Evolutionary conservation across 2,888 invertebrate species (phyloP).

Genomic region (Exephanes ischioxanthus): DNA sequence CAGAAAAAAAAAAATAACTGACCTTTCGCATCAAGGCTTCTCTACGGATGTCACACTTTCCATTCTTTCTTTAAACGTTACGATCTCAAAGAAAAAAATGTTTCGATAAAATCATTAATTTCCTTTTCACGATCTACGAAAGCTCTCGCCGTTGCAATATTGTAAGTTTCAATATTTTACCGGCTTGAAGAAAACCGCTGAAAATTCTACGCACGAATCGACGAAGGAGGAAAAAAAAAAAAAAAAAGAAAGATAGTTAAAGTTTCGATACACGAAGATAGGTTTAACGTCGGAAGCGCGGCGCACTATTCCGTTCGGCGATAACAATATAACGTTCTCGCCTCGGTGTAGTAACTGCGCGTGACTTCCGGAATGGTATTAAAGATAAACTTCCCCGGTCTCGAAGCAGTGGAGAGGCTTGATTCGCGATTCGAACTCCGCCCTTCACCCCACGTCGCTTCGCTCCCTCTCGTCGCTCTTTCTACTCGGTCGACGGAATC

Average conservation of each 20-base stretch:
- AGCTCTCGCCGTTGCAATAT: not conserved
- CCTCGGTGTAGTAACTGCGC: conserved; percentile 41
- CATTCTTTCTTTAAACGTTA: not conserved
- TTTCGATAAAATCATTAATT: not conserved
- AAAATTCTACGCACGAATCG: conserved; percentile 31
- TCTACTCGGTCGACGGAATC: conserved; percentile 39
- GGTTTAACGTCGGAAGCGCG: conserved; percentile 46
- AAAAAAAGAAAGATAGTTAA: not conserved
- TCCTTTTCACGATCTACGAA: not conserved
- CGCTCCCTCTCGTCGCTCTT: conserved; percentile 5
- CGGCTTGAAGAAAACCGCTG: not conserved
- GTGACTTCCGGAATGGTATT: conserved; percentile 59
- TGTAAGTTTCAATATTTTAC: not conserved
- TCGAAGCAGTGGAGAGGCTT: conserved; percentile 33
- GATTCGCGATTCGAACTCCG: conserved; percentile 48
- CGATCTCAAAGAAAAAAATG: not conserved
- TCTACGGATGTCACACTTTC: not conserved
- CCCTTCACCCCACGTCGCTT: conserved; percentile 13
- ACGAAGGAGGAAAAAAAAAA: not conserved
- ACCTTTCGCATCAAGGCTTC: not conserved
- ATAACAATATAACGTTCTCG: conserved; percentile 45
- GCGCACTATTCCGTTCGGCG: conserved; percentile 41
- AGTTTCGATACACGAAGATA: conserved; percentile 26
- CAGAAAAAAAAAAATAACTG: not conserved
- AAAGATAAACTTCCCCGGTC: conserved; percentile 52